These are phyloP conservation scores for Bradypus variegatus DNA, from an alignment of 2,797 vertebrate species.

Conservation along the genomic window DNA sequence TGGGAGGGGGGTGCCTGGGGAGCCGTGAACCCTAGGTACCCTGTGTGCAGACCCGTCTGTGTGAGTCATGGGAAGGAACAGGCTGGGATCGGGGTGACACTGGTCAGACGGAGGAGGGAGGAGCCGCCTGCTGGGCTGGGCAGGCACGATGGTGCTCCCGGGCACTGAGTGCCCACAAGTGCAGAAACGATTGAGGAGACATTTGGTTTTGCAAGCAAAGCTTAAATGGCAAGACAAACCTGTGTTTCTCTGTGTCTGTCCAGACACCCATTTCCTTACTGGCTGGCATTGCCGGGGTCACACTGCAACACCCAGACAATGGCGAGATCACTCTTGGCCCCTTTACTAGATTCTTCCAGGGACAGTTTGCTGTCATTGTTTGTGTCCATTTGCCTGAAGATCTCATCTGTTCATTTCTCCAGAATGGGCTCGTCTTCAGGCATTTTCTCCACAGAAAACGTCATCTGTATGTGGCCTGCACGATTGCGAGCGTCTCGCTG, in stretches of 20 bases:
- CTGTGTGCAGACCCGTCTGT: constrained; percentile 67
- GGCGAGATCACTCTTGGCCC: constrained; percentile 79
- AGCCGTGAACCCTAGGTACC: not conserved
- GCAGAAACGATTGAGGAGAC: constrained; percentile 72
- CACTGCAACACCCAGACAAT: constrained; percentile 87
- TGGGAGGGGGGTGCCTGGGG: constrained; percentile 38
- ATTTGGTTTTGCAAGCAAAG: constrained; percentile 77
- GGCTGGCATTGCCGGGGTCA: constrained; percentile 84
- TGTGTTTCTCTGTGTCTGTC: constrained; percentile 68
- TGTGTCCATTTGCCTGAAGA: too few relatives aligned
- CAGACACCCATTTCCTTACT: constrained; percentile 68
- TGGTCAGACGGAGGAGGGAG: constrained; percentile 60
- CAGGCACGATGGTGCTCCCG: accelerated
- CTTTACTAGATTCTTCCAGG: constrained; percentile 82
- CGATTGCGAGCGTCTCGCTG: constrained; percentile 86
- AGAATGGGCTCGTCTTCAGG: too few relatives aligned
- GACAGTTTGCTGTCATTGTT: constrained; percentile 75
- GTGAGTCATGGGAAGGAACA: constrained; percentile 32
- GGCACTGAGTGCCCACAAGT: constrained; percentile 50
- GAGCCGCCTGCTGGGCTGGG: constrained; percentile 39
- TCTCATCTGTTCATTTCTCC: too few relatives aligned
- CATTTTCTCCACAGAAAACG: too few relatives aligned
- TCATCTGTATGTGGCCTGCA: constrained; percentile 71
- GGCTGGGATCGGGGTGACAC: constrained; percentile 56
- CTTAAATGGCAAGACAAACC: constrained; percentile 72